Evolutionary conservation across 2,113 vertebrate species (phyloP).

Genomic region (Garra rufa): DNA sequence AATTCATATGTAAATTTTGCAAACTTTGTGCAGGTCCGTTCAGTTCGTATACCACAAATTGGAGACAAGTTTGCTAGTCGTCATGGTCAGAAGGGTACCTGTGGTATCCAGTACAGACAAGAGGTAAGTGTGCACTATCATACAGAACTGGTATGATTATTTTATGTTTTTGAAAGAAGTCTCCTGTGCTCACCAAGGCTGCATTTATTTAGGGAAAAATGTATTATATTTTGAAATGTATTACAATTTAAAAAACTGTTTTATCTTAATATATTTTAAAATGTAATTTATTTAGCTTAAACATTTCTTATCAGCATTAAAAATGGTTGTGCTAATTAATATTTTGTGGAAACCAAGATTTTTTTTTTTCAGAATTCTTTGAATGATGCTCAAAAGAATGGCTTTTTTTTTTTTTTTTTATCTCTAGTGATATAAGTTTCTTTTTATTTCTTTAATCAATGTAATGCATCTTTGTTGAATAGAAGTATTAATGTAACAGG

Average conservation of each 20-base stretch:
- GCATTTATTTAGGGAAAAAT: neutral
- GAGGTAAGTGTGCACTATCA: slow-evolving; percentile 79
- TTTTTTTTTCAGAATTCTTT: neutral
- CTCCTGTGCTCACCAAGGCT: neutral
- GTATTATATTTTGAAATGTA: neutral
- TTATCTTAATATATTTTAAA: neutral
- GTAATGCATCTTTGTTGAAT: neutral
- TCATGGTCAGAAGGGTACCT: slow-evolving; percentile 98
- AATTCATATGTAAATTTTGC: neutral
- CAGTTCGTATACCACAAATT: slow-evolving; percentile 97
- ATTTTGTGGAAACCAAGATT: neutral
- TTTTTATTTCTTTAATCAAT: neutral
- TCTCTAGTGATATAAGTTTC: too few relatives aligned
- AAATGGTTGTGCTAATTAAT: neutral
- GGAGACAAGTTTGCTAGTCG: slow-evolving; percentile 99
- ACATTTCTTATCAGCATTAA: neutral
- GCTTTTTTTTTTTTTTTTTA: too few relatives aligned
- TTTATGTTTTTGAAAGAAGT: neutral
- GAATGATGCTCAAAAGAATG: neutral
- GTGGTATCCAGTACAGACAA: slow-evolving; percentile 97
- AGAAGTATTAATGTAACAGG: neutral
- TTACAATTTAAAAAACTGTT: neutral
- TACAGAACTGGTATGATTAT: neutral
- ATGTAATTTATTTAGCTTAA: neutral
- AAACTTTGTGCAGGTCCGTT: slow-evolving; percentile 83